Conservation (phyloP, 2,797 vertebrate species). For the Pipistrellus nathusii region DNA sequence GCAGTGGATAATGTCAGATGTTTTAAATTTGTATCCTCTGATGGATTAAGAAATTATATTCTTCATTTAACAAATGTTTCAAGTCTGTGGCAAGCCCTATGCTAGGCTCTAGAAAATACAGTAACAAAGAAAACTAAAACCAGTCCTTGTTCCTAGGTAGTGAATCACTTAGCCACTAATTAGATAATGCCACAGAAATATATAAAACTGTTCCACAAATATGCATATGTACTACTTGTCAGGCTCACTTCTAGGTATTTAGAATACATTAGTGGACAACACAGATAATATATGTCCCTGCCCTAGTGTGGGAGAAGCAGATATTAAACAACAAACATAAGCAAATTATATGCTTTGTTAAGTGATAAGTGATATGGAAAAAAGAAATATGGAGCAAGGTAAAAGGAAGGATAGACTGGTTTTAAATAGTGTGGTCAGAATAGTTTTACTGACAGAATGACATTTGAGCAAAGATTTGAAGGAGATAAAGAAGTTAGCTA, state of each 20-base stretch:
- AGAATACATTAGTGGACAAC: constrained; percentile 24
- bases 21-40: constrained; percentile 36
- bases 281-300: constrained; percentile 16
- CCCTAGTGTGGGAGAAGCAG: constrained; percentile 10
- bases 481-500: neutral
- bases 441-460: constrained; percentile 8
- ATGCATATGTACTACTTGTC: constrained; percentile 1
- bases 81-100: neutral
- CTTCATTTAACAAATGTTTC: neutral
- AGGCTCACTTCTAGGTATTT: constrained; percentile 21
- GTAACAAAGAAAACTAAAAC: neutral
- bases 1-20: neutral
- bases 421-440: neutral
- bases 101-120: neutral
- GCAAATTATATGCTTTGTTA: neutral
- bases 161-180: constrained; percentile 39
- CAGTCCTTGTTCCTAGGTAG: neutral
- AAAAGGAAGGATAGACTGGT: neutral
- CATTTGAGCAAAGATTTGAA: constrained; percentile 38
- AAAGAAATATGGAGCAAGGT: neutral
- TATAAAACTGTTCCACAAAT: constrained; percentile 29
- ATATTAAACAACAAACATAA: constrained; percentile 5
- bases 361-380: neutral
- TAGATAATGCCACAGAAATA: neutral
- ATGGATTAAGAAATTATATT: neutral